Evolutionary conservation across 2,888 invertebrate genomes (phyloP).

Genomic region (Pseudococcus jackbeardsleyi): DNA sequence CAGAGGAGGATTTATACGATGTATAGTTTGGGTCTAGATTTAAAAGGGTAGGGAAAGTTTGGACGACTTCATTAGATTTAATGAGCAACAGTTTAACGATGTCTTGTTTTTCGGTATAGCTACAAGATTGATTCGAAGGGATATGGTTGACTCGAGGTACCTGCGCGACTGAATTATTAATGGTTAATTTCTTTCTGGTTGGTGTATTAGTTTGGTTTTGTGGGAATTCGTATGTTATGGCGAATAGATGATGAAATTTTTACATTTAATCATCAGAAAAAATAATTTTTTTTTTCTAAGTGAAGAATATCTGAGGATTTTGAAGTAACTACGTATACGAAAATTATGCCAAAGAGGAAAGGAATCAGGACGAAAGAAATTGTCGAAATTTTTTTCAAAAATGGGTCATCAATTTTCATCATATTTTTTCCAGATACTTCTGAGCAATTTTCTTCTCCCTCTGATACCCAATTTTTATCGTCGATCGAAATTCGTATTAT

Average conservation of each 20-base stretch:
- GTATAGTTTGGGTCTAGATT: not conserved
- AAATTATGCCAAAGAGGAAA: too few species aligned
- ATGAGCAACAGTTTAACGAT: constrained; percentile 24
- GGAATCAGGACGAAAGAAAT: too few species aligned
- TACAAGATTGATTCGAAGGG: constrained; percentile 17
- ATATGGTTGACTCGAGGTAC: not conserved
- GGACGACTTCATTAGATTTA: not conserved
- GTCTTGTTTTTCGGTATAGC: not conserved
- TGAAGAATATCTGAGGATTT: too few species aligned
- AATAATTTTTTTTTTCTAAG: too few species aligned
- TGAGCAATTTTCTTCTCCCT: too few species aligned
- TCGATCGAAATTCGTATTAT: too few species aligned
- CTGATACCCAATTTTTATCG: too few species aligned
- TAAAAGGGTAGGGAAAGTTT: not conserved
- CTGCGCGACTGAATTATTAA: not conserved
- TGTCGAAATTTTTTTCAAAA: too few species aligned
- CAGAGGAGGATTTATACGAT: not conserved
- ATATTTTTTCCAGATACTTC: too few species aligned
- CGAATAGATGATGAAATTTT: not conserved
- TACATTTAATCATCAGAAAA: too few species aligned
- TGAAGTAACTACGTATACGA: too few species aligned
- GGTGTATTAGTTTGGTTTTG: not conserved
- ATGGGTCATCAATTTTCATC: too few species aligned
- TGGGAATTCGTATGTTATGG: not conserved
- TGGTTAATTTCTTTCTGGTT: not conserved